A percentile compares a stretch with the other conserved stretches of the same genome.
phyloP scores from a whole-genome alignment of 2,888 invertebrate genomes.

The Metellina segmentata region DNA sequence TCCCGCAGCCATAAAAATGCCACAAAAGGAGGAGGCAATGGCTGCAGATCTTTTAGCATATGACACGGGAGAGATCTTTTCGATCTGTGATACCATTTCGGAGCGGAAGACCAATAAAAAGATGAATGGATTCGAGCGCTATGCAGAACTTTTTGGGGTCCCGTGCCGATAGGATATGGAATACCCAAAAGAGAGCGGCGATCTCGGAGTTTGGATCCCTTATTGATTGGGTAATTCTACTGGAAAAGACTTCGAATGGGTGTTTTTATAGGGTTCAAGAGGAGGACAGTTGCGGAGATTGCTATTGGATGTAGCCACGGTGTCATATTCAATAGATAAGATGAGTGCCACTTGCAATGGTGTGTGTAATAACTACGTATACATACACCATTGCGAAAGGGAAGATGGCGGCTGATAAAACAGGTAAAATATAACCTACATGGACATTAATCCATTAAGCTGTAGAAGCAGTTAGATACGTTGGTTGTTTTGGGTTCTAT shows the following conservation, averaged over 20 bases:
- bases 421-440: too few species aligned
- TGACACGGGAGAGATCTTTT: slow-evolving; percentile 55
- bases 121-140: slow-evolving; percentile 12
- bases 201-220: background rate
- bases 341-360: too few species aligned
- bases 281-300: background rate
- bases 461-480: too few species aligned
- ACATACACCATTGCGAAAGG: too few species aligned
- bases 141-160: background rate
- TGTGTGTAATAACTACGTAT: too few species aligned
- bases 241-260: background rate
- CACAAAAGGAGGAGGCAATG: slow-evolving; percentile 29
- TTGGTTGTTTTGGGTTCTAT: too few species aligned
- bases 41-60: slow-evolving; percentile 60
- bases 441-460: too few species aligned
- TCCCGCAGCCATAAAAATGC: slow-evolving; percentile 51
- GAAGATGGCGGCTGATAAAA: too few species aligned
- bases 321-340: too few species aligned
- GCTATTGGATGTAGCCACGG: too few species aligned
- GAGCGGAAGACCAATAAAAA: background rate
- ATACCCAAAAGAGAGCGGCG: background rate
- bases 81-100: slow-evolving; percentile 36
- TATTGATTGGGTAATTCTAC: background rate
- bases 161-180: background rate
- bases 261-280: background rate